Conservation (phyloP, 2,888 invertebrate genomes). For the Stenchaetothrips biformis region DNA sequence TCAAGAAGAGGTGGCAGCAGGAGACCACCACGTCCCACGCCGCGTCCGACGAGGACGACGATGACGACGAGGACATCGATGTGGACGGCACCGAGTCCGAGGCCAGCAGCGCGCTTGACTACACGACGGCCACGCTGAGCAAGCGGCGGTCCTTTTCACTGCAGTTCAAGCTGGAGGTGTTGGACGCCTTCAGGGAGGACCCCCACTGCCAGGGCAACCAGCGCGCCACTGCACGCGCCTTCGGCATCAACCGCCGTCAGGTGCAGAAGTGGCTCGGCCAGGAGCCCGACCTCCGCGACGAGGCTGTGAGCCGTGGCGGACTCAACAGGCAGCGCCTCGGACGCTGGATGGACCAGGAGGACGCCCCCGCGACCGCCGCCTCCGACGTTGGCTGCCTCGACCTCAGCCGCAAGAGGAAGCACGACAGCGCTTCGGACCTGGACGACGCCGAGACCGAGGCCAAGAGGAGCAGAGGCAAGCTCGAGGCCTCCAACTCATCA, state of each 20-base stretch:
- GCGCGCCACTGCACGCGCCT: constrained; percentile 50
- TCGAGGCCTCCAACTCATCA: constrained; percentile 38
- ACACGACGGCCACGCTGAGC: constrained; percentile 40
- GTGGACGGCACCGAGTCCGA: constrained; percentile 36
- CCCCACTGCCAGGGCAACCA: constrained; percentile 48
- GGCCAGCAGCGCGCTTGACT: constrained; percentile 40
- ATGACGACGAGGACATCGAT: constrained; percentile 39
- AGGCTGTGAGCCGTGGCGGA: constrained; percentile 37
- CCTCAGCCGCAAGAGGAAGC: constrained; percentile 40
- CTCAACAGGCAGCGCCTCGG: constrained; percentile 39
- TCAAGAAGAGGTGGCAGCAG: constrained; percentile 13
- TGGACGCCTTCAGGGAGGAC: constrained; percentile 49
- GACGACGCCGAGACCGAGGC: constrained; percentile 32
- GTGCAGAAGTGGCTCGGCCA: constrained; percentile 52
- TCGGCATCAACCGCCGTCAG: constrained; percentile 50
- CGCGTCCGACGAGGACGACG: constrained; percentile 35
- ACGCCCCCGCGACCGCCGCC: constrained; percentile 32
- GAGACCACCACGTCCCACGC: not conserved
- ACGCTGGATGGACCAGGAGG: constrained; percentile 41
- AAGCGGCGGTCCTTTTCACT: constrained; percentile 49
- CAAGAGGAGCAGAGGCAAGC: constrained; percentile 41
- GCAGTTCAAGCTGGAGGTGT: constrained; percentile 49
- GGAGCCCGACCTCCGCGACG: constrained; percentile 46
- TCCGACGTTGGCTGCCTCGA: constrained; percentile 38
- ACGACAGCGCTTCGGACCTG: constrained; percentile 38